A percentile compares a stretch with the other conserved stretches of the same genome.
Evolutionary conservation across 2,888 invertebrate species (phyloP).

Genomic region (Blomia tropicalis): DNA sequence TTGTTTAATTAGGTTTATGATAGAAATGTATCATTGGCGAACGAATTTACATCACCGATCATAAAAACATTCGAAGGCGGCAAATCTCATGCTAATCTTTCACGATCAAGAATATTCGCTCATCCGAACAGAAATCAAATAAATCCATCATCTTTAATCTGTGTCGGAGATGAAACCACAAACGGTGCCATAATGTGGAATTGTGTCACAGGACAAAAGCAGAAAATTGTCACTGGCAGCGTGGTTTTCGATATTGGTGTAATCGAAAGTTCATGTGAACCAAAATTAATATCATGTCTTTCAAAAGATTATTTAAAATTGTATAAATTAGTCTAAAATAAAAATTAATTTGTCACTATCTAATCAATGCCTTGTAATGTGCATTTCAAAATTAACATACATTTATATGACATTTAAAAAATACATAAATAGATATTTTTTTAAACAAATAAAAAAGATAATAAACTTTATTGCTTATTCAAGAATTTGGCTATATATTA

Average conservation of each 20-base stretch:
- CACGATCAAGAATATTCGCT: conserved; percentile 46
- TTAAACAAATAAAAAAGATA: no score
- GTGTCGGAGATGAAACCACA: conserved; percentile 54
- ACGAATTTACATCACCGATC: no score
- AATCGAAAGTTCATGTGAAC: background rate
- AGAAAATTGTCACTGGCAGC: background rate
- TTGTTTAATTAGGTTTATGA: no score
- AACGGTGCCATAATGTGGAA: conserved; percentile 48
- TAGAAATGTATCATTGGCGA: no score
- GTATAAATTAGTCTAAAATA: conserved; percentile 1
- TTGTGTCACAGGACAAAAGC: conserved; percentile 36
- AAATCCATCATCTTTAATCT: conserved; percentile 43
- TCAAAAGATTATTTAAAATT: background rate
- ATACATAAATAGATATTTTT: no score
- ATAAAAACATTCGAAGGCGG: conserved; percentile 43
- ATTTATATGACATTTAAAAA: no score
- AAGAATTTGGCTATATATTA: no score
- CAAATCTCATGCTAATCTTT: conserved; percentile 48
- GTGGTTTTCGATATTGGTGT: background rate
- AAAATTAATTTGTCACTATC: background rate
- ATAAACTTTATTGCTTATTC: no score
- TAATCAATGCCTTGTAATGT: no score
- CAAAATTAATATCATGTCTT: background rate
- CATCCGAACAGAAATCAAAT: conserved; percentile 42
- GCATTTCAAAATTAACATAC: no score